phyloP scores from a whole-genome alignment of 2,888 invertebrate genomes.

The Ornithoptera alexandrae region DNA sequence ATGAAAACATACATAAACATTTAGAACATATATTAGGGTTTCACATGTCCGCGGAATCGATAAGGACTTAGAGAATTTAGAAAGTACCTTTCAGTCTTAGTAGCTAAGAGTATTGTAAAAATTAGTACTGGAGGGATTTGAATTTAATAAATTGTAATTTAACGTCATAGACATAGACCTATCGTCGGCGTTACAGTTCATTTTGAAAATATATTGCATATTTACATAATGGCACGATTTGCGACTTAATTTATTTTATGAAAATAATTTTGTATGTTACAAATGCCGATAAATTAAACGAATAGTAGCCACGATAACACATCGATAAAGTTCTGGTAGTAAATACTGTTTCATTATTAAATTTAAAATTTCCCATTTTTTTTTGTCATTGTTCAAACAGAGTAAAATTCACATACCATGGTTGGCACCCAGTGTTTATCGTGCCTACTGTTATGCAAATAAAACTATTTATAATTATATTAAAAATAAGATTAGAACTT shows the following conservation, averaged over 20 bases:
- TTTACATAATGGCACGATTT: conserved; percentile 52
- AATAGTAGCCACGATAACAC: conserved; percentile 31
- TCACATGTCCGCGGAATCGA: conserved; percentile 37
- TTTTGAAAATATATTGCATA: conserved; percentile 65
- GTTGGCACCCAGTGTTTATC: conserved; percentile 2
- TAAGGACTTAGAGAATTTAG: conserved; percentile 49
- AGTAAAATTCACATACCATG: conserved; percentile 5
- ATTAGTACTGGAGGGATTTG: conserved; percentile 73
- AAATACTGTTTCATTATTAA: conserved; percentile 8
- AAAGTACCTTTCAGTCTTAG: conserved; percentile 73
- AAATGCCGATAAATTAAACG: conserved; percentile 33
- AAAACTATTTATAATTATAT: conserved; percentile 25
- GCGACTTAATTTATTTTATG: conserved; percentile 48
- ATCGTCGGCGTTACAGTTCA: conserved; percentile 54
- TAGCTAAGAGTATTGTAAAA: conserved; percentile 71
- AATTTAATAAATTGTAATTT: conserved; percentile 62
- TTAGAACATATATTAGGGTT: conserved; percentile 20
- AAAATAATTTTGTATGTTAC: conserved; percentile 55
- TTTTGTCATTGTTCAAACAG: background rate
- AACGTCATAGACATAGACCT: conserved; percentile 59
- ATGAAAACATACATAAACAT: conserved; percentile 36
- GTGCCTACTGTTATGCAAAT: conserved; percentile 20
- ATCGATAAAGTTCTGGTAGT: conserved; percentile 19
- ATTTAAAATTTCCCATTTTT: background rate
- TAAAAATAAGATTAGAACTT: conserved; percentile 20